Conservation (phyloP, 37 sponge, comb jelly and placozoan genomes). For the Petrosia ficiformis region DNA sequence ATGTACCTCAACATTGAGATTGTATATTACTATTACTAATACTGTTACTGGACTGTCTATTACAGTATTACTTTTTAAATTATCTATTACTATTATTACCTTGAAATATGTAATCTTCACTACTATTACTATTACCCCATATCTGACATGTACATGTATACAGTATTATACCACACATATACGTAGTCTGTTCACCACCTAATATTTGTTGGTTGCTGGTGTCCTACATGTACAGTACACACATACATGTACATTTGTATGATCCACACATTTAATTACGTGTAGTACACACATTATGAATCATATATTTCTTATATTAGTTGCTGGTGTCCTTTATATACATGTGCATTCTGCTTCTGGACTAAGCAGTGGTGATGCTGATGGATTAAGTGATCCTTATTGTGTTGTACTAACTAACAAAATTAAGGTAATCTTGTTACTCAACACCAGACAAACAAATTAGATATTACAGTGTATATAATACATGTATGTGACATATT, state of each 20-base stretch:
- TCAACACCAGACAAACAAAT: neutral
- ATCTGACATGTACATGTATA: no score
- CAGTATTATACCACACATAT: no score
- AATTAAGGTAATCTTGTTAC: slow-evolving; percentile 20
- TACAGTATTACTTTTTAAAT: no score
- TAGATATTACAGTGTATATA: neutral
- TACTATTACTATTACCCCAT: no score
- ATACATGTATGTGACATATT: neutral
- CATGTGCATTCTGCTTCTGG: slow-evolving; percentile 35
- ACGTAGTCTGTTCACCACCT: no score
- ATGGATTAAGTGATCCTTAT: slow-evolving; percentile 60
- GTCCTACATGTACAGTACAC: no score
- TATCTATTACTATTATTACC: no score
- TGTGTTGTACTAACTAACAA: slow-evolving; percentile 43
- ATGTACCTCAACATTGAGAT: no score
- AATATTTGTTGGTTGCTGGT: neutral
- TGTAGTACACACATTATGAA: neutral
- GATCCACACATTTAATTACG: neutral
- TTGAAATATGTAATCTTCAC: no score
- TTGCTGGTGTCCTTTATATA: slow-evolving; percentile 52
- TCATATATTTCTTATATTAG: slow-evolving; percentile 10
- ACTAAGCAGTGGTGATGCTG: slow-evolving; percentile 13
- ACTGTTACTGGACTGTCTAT: no score
- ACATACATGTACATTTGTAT: neutral
- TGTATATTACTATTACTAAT: no score